These are phyloP conservation scores for Stomatorhinus walkeri DNA, from an alignment of 2,797 vertebrate species.

Conservation along the genomic window DNA sequence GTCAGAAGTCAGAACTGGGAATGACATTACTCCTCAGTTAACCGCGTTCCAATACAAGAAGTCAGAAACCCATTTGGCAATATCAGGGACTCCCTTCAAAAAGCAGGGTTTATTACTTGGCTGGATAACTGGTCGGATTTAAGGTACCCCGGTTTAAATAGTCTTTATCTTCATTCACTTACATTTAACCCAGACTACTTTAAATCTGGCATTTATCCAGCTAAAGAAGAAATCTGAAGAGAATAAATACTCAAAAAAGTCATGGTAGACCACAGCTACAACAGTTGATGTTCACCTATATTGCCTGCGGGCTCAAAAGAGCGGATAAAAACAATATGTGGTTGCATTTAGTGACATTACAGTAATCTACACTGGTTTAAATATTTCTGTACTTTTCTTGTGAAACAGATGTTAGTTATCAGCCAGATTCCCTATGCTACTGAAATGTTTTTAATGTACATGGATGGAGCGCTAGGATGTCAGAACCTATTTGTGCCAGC, in stretches of 20 bases:
- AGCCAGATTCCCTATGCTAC: neutral
- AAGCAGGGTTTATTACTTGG: neutral
- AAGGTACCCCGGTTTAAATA: neutral
- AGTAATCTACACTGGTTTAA: neutral
- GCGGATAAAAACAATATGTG: neutral
- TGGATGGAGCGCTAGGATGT: neutral
- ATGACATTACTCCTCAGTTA: neutral
- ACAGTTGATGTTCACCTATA: neutral
- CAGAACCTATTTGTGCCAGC: neutral
- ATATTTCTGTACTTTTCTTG: neutral
- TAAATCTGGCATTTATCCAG: neutral
- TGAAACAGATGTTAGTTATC: neutral
- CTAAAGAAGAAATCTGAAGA: neutral
- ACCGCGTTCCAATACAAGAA: neutral
- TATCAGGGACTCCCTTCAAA: neutral
- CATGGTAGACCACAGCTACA: neutral
- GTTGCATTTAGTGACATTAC: neutral
- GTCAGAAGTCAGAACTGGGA: neutral
- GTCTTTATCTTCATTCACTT: neutral
- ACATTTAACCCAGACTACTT: neutral
- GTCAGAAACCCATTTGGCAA: neutral
- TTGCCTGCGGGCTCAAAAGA: neutral
- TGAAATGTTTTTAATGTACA: neutral
- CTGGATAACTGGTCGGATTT: neutral
- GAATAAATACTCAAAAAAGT: neutral